phyloP scores from a whole-genome alignment of 2,113 vertebrate genomes.

The Pampusana beccarii region DNA sequence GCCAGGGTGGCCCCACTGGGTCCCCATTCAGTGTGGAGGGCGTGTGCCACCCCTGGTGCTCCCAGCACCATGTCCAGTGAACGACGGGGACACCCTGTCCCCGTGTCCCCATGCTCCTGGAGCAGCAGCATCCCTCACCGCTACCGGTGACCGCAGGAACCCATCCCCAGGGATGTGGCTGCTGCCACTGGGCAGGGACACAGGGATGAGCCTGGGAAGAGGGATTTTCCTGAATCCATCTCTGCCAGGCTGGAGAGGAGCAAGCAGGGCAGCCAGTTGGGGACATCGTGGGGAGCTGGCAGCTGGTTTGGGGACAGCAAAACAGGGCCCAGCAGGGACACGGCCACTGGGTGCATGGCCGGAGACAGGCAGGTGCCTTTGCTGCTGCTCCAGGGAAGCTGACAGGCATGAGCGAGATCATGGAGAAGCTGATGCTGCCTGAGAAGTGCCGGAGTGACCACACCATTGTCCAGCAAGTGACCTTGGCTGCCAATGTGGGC shows the following conservation, averaged over 20 bases:
- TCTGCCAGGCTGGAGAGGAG: neutral
- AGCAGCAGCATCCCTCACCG: neutral
- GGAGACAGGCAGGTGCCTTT: neutral
- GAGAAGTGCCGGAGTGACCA: conserved; percentile 85
- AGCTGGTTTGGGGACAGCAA: neutral
- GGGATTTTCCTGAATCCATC: neutral
- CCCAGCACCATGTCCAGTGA: neutral
- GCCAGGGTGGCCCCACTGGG: fast-evolving
- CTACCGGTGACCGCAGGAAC: neutral
- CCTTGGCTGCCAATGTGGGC: conserved; percentile 86
- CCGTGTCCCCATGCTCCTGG: neutral
- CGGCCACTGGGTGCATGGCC: fast-evolving
- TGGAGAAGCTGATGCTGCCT: conserved; percentile 84
- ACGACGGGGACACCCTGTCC: neutral
- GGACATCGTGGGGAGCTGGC: neutral
- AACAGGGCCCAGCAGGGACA: neutral
- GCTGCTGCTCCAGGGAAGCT: conserved; percentile 84
- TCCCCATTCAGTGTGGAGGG: fast-evolving
- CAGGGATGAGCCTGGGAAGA: neutral
- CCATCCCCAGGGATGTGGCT: fast-evolving
- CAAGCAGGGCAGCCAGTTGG: neutral
- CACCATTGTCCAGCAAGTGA: conserved; percentile 88
- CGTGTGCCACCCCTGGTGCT: fast-evolving
- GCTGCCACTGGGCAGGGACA: neutral
- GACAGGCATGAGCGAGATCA: conserved; percentile 97